Base-by-base conservation (phyloP, 2,888 invertebrate species). In the Argyra leucocephala region DNA sequence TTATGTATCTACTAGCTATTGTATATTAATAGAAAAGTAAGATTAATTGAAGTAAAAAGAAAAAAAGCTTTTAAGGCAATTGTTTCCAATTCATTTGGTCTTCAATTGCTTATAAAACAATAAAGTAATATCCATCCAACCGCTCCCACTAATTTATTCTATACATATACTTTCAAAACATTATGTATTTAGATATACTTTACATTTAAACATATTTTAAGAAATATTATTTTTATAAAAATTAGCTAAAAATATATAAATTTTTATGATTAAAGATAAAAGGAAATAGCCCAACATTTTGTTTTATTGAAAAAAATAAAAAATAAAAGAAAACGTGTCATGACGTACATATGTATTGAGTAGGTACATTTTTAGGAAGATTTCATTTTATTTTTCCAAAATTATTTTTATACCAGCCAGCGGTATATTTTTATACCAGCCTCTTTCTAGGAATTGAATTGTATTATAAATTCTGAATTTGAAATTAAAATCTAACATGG, bases 11-110 rank as follows among this genome's bases (percentile, higher is more conserved):
- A n/a, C n/a, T n/a, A n/a, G n/a, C n/a, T n/a, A n/a, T n/a, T n/a
- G n/a, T n/a, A 48, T 48, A 48, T 48, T 48, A 48, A 48, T 48
- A 48, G 48, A 5, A 48, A 48, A 48, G 48, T 48, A 48, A 48
- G 48, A 61, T 61, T 64, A 64, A 62, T 66, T 66, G 48, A 57
- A 22, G 22, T 58, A 58, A 58, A 26, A 57, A 22, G 22, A 22
- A 58, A 58, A 58, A 63, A 66, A 63, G 66, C 65, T 67, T 67
- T 67, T 65, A 66, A 65, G 68, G 64, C 65, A 66, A 68, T 66
- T 66, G 65, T 58, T 63, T 63, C 48, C 61, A 63, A 57, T 64
- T 64, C 63, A 62, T 37, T 62, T 37, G 62, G 5, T 22, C 24
- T 37, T 62, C 48, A 48, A 22, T 22, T 58, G 21, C 10, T 22